Percentiles rank a stretch among this genome's conserved stretches.
phyloP scores from a whole-genome alignment of 2,113 vertebrate species.

The Callochromis pleurospilus region DNA sequence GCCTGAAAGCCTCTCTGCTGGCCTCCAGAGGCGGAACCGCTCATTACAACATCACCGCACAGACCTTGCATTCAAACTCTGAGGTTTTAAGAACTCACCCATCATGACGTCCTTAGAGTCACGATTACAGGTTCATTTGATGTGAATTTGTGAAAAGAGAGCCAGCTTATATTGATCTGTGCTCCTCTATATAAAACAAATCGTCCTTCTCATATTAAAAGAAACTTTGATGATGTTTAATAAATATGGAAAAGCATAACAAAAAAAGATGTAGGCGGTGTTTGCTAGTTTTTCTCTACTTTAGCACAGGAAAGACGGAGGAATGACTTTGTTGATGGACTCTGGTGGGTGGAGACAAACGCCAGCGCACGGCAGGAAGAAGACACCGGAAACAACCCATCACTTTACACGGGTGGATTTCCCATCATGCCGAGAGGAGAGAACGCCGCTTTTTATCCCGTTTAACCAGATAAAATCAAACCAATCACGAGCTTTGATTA shows the following conservation, averaged over 20 bases:
- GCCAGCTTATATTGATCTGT: background rate
- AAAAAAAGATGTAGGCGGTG: background rate
- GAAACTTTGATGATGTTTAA: too few relatives aligned
- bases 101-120: background rate
- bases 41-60: background rate
- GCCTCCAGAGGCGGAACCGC: background rate
- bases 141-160: background rate
- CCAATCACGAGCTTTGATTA: rapidly evolving
- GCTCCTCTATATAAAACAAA: background rate
- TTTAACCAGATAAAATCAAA: background rate
- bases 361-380: background rate
- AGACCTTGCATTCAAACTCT: background rate
- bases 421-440: background rate
- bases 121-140: background rate
- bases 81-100: background rate
- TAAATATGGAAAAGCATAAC: background rate
- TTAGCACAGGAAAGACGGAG: background rate
- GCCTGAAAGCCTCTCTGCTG: background rate
- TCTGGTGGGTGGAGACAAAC: background rate
- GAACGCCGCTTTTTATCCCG: rapidly evolving
- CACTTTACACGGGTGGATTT: background rate
- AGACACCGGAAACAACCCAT: background rate
- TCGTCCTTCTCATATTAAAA: rapidly evolving
- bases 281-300: background rate
- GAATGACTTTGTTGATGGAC: background rate